A percentile compares a stretch with the other conserved stretches of the same genome.
Evolutionary conservation across 2,888 invertebrate species (phyloP).

Genomic region (Chrysotoxum bicinctum): DNA sequence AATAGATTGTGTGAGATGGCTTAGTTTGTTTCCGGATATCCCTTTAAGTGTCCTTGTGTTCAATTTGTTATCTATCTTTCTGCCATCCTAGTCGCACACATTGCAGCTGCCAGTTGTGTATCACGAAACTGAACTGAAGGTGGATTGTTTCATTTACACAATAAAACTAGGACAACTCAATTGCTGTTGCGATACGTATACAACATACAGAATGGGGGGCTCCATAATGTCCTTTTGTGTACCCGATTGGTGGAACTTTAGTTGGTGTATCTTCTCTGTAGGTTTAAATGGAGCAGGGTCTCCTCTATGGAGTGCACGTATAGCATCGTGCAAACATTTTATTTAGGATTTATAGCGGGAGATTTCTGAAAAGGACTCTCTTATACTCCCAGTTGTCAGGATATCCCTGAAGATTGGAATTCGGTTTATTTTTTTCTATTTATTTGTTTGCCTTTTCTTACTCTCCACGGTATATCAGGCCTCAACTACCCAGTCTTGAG

Average conservation of each 20-base stretch:
- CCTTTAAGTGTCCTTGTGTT: constrained; percentile 62
- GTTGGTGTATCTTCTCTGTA: background rate
- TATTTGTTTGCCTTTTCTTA: background rate
- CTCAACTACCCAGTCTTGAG: constrained; percentile 14
- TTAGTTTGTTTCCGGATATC: constrained; percentile 67
- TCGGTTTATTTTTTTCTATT: constrained; percentile 1
- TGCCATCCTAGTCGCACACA: constrained; percentile 18
- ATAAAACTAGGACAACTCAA: constrained; percentile 55
- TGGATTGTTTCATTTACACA: constrained; percentile 63
- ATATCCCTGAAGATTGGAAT: constrained; percentile 46
- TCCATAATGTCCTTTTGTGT: constrained; percentile 57
- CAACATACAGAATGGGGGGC: constrained; percentile 11
- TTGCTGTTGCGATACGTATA: constrained; percentile 12
- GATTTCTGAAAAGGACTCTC: constrained; percentile 40
- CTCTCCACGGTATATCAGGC: constrained; percentile 12
- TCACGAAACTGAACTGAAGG: constrained; percentile 10
- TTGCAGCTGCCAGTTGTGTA: constrained; percentile 25
- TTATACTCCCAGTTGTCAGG: constrained; percentile 30
- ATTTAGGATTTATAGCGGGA: constrained; percentile 57
- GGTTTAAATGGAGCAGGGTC: background rate
- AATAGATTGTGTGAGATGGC: constrained; percentile 37
- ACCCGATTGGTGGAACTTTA: constrained; percentile 42
- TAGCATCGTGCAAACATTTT: constrained; percentile 48
- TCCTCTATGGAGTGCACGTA: constrained; percentile 9
- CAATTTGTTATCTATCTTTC: constrained; percentile 50